Evolutionary conservation across 2,888 invertebrate genomes (phyloP).

Genomic region (Sabatieria punctata): DNA sequence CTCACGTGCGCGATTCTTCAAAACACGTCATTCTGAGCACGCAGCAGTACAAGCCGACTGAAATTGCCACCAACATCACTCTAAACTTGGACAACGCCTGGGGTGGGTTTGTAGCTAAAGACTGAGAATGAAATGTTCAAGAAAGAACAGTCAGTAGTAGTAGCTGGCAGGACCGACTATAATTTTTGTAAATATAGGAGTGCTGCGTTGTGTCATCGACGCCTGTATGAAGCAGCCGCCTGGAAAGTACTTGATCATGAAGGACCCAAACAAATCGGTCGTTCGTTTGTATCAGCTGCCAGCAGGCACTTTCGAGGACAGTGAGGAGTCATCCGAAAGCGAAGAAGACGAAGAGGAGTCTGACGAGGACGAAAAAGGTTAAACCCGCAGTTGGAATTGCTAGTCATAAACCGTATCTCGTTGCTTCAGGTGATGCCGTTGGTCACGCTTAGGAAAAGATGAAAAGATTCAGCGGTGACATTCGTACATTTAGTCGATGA

Average conservation of each 20-base stretch:
- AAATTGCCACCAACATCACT: slow-evolving; percentile 96
- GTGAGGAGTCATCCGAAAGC: slow-evolving; percentile 47
- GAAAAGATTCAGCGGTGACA: too few relatives aligned
- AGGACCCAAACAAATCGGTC: slow-evolving; percentile 92
- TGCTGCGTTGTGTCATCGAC: slow-evolving; percentile 87
- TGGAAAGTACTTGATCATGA: slow-evolving; percentile 86
- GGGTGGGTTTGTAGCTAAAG: slow-evolving; percentile 54
- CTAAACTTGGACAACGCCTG: slow-evolving; percentile 98
- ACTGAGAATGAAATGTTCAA: too few relatives aligned
- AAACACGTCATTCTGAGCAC: slow-evolving; percentile 54
- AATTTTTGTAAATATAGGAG: slow-evolving; percentile 30
- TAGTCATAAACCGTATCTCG: too few relatives aligned
- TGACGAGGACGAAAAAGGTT: slow-evolving; percentile 28
- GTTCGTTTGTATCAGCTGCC: slow-evolving; percentile 94
- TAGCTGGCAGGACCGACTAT: too few relatives aligned
- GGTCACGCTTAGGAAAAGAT: too few relatives aligned
- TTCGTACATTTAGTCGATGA: too few relatives aligned
- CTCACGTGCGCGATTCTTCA: slow-evolving; percentile 75
- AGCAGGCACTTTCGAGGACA: slow-evolving; percentile 93
- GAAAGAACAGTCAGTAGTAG: too few relatives aligned
- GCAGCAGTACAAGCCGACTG: slow-evolving; percentile 92
- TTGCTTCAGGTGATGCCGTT: too few relatives aligned
- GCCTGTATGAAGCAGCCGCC: slow-evolving; percentile 90
- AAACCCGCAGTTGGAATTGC: neutral
- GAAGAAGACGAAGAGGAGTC: slow-evolving; percentile 61